A percentile compares a stretch with the other conserved stretches of the same genome.
Conservation (phyloP, 2,113 vertebrate species). For the Ammodytes marinus region DNA sequence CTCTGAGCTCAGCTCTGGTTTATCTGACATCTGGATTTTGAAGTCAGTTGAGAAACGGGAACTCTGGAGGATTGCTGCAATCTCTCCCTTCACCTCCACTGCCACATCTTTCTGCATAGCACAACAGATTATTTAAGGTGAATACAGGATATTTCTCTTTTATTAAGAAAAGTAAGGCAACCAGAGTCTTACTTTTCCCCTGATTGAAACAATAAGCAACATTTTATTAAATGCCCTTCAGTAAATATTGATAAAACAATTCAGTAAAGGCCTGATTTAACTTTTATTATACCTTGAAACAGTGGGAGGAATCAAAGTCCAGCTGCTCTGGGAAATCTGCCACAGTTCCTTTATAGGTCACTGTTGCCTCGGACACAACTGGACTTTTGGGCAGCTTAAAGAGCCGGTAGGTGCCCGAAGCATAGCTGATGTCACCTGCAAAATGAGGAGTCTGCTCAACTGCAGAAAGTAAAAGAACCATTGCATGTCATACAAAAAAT, state of each 20-base stretch:
- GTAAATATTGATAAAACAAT: slow-evolving; percentile 5
- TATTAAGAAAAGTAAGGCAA: not conserved
- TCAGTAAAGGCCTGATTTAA: not conserved
- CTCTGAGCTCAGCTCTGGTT: slow-evolving; percentile 32
- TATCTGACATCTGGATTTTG: slow-evolving; percentile 59
- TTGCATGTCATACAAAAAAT: not conserved
- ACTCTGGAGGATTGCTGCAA: slow-evolving; percentile 72
- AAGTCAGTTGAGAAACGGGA: slow-evolving; percentile 79
- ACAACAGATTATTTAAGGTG: not conserved
- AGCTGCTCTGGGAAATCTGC: slow-evolving; percentile 73
- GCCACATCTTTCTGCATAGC: slow-evolving; percentile 69
- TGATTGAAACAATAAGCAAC: not conserved
- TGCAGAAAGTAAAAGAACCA: not conserved
- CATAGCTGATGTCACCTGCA: slow-evolving; percentile 78
- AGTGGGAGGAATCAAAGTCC: slow-evolving; percentile 77
- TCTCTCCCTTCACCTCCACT: slow-evolving; percentile 71
- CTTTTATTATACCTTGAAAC: slow-evolving; percentile 76
- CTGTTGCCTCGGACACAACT: slow-evolving; percentile 42
- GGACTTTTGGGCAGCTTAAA: slow-evolving; percentile 77
- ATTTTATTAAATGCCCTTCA: not conserved
- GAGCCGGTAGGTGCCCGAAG: slow-evolving; percentile 81
- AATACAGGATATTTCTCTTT: not conserved
- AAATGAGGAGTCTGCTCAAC: not conserved
- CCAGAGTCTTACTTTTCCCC: not conserved
- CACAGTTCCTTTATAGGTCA: slow-evolving; percentile 79